Conservation (phyloP, 1,140 invertebrate genomes). For the Chionoecetes opilio region DNA sequence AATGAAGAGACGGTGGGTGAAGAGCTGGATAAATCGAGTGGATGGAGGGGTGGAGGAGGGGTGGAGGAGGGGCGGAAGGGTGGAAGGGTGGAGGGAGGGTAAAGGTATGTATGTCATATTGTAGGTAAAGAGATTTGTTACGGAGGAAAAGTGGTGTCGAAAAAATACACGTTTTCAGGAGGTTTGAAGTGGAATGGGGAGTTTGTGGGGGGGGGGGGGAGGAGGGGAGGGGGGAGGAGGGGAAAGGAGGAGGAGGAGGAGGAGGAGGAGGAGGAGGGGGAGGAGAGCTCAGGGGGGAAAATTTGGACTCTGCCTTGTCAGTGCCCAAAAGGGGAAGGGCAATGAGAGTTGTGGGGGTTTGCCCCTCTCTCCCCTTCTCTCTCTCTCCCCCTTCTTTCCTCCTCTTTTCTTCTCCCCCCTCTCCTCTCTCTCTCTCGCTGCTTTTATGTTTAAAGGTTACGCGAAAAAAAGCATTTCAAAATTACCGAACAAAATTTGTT, state of each 20-base stretch:
- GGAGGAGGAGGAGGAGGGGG: not conserved
- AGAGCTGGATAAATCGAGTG: not conserved
- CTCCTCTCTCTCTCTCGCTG: not conserved
- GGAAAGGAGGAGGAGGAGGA: not conserved
- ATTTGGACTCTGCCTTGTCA: conserved; percentile 25
- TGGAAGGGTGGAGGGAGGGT: not conserved
- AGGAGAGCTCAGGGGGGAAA: not conserved
- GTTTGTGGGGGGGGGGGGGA: not conserved
- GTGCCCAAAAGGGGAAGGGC: not conserved
- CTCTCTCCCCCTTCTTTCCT: not conserved
- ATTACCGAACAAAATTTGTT: too few relatives aligned
- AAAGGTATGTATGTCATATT: not conserved
- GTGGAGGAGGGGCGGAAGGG: not conserved
- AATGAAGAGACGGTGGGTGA: not conserved
- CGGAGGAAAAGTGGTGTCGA: not conserved
- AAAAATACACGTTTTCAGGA: not conserved
- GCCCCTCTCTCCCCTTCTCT: not conserved
- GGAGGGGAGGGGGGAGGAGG: not conserved
- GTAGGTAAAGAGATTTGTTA: not conserved
- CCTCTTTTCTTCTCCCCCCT: not conserved
- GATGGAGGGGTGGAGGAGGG: not conserved
- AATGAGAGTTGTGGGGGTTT: not conserved
- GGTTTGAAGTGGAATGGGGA: not conserved
- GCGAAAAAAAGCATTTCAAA: too few relatives aligned
- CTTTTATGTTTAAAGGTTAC: not conserved